A percentile compares a stretch with the other conserved stretches of the same genome.
Conservation (phyloP, 2,113 vertebrate species). For the Cariama cristata region DNA sequence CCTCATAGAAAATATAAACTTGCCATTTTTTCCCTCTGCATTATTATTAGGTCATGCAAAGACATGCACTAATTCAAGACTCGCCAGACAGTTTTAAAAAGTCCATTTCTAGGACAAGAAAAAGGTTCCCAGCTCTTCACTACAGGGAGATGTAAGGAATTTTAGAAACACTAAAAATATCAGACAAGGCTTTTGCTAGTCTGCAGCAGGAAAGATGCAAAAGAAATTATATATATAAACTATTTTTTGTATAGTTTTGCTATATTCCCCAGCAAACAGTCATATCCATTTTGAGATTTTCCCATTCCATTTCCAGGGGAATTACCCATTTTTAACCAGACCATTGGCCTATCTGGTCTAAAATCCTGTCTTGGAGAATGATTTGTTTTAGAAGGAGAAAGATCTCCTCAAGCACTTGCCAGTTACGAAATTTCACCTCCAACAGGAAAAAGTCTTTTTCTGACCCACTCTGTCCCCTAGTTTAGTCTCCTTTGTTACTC, state of each 20-base stretch:
- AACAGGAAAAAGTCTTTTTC: neutral
- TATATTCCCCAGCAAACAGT: neutral
- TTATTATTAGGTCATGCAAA: neutral
- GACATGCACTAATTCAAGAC: neutral
- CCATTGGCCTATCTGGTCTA: neutral
- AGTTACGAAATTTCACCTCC: neutral
- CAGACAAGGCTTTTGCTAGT: neutral
- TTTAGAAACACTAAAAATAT: neutral
- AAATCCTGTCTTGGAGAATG: neutral
- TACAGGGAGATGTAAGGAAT: neutral
- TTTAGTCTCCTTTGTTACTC: neutral
- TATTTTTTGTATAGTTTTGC: neutral
- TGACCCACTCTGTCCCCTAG: neutral
- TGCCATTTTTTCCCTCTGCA: fast-evolving
- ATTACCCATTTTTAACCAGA: neutral
- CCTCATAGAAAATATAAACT: neutral
- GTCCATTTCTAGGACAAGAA: neutral
- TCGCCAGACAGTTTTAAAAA: neutral
- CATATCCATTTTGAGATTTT: neutral
- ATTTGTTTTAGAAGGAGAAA: neutral
- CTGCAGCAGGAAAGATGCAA: neutral
- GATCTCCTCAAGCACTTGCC: neutral
- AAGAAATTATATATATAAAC: neutral
- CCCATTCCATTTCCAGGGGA: neutral
- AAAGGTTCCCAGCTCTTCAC: neutral